Evolutionary conservation across 2,888 invertebrate species (phyloP), one percentile per base, ranked within the genome.

Genomic region (Leucoptera coffeella): DNA sequence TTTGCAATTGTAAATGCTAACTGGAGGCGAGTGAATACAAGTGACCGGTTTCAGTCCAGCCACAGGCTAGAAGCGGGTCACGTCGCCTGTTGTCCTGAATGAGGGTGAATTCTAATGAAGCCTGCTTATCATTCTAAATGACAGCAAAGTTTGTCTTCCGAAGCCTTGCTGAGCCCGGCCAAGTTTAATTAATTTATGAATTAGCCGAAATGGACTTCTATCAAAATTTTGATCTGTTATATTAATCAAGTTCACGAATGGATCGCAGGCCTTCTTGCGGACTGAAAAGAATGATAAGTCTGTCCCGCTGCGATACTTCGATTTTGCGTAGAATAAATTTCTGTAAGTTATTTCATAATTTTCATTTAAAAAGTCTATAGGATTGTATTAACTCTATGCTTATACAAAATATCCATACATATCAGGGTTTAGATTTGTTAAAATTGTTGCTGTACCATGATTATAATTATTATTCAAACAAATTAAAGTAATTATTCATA

Each of bases 151-250:
- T 50, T 42, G 49, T 38, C 40, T 39, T 32, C 37, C 40, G 36
- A 44, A 42, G 35, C 44, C 35, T 23, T n/a, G n/a, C 26, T 25
- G 24, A 14, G 25, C 24, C 19, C 36, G 41, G 35, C 33, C 38
- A 45, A 57, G 42, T 60, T 62, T 58, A 64, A 67, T 65, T 65
- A 60, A 60, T 62, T 67, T 62, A 59, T 53, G 51, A 60, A 60
- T 58, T 58, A 50, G 55, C 52, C 44, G 42, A 43, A 42, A 36
- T 39, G 38, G 41, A 39, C 41, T 44, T 44, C 46, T 42, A 47
- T 50, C 53, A 49, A 49, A 51, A 55, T 52, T 49, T 37, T 33
- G 35, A 38, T 46, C 42, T 45, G 38, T 41, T 31, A 37, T 29
- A 22, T 23, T 22, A 27, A 22, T 27, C 22, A n/a, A 15, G 13